Evolutionary conservation across 2,888 invertebrate species (phyloP).

Genomic region (Spicauda simplicius): DNA sequence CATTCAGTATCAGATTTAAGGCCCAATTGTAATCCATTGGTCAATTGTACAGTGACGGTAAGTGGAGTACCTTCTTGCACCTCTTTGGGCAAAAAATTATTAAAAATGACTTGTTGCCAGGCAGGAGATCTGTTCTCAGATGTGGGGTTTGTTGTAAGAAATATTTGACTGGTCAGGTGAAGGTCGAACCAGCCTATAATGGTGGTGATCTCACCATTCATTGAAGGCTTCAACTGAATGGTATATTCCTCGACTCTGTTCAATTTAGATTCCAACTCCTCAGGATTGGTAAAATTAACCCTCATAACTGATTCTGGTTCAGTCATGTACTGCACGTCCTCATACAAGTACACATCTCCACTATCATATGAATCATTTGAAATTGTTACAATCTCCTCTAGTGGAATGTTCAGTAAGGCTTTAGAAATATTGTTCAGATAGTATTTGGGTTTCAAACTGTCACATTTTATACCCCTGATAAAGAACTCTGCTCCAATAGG

Average conservation of each 20-base stretch:
- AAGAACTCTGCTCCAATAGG: slow-evolving; percentile 87
- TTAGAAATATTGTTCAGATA: slow-evolving; percentile 61
- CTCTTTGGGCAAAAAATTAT: slow-evolving; percentile 72
- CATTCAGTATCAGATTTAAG: slow-evolving; percentile 54
- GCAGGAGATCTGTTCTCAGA: slow-evolving; percentile 80
- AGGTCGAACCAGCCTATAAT: slow-evolving; percentile 91
- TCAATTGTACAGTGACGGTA: slow-evolving; percentile 58
- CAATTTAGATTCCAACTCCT: slow-evolving; percentile 72
- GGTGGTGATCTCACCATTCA: slow-evolving; percentile 85
- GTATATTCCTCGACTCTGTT: slow-evolving; percentile 63
- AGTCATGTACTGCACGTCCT: slow-evolving; percentile 85
- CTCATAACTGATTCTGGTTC: slow-evolving; percentile 81
- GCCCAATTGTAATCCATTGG: slow-evolving; percentile 68
- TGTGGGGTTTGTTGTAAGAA: slow-evolving; percentile 86
- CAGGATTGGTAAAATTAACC: slow-evolving; percentile 86
- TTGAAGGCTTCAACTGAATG: slow-evolving; percentile 63
- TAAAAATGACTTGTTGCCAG: slow-evolving; percentile 93
- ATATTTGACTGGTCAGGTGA: slow-evolving; percentile 86
- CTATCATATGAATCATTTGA: slow-evolving; percentile 87
- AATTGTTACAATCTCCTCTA: slow-evolving; percentile 59
- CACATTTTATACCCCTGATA: slow-evolving; percentile 86
- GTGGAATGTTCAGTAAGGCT: slow-evolving; percentile 56
- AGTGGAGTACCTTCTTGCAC: slow-evolving; percentile 59
- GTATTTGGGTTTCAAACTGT: slow-evolving; percentile 75
- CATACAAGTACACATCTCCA: slow-evolving; percentile 85